These are phyloP conservation scores for Lytechinus variegatus DNA, from an alignment of 35 echinoderm and acorn worm genomes.

Conservation along the genomic window DNA sequence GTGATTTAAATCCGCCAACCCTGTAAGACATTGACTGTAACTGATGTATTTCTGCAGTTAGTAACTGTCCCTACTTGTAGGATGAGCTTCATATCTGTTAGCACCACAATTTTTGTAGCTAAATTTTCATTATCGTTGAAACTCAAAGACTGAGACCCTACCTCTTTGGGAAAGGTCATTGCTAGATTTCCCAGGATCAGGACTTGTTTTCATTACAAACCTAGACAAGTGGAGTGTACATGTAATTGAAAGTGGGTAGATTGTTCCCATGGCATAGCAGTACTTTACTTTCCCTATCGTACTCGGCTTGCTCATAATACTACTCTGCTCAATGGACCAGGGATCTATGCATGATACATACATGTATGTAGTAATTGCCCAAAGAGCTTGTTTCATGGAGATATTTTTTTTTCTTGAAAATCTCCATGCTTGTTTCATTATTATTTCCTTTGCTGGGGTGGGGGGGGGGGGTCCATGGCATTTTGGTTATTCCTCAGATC, in stretches of 20 bases:
- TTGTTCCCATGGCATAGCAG: not conserved
- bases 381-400: no score
- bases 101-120: not conserved
- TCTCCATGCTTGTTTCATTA: no score
- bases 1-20: no score
- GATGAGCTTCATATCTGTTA: not conserved
- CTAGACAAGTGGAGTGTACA: not conserved
- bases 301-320: not conserved
- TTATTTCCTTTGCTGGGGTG: no score
- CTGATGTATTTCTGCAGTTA: no score
- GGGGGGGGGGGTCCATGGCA: no score
- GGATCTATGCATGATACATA: no score
- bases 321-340: no score
- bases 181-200: not conserved
- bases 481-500: no score
- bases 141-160: not conserved
- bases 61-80: not conserved
- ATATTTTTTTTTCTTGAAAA: no score
- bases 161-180: not conserved
- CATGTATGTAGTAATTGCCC: no score
- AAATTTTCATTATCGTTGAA: not conserved
- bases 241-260: not conserved
- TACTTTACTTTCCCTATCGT: not conserved
- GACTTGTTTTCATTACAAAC: slow-evolving; percentile 8
- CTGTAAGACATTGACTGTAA: no score